Percentiles rank a stretch among this genome's conserved stretches.
Evolutionary conservation across 2,888 invertebrate genomes (phyloP).

Genomic region (Meganola albula): DNA sequence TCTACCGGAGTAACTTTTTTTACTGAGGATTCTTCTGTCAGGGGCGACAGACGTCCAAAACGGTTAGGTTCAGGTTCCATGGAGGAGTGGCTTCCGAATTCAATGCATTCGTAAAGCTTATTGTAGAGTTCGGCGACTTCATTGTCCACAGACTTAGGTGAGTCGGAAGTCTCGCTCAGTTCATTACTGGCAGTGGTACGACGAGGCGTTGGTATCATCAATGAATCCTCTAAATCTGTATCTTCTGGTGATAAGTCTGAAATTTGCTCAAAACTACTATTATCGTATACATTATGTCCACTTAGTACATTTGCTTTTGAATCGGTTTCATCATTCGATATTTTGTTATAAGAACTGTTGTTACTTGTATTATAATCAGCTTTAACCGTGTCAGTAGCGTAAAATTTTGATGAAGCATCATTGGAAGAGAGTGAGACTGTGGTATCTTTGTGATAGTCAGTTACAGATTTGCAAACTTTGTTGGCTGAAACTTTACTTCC

Average conservation of each 20-base stretch:
- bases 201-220: constrained; percentile 35
- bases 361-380: constrained; percentile 33
- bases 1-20: constrained; percentile 44
- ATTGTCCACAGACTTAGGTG: constrained; percentile 46
- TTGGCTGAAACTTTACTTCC: too few relatives aligned
- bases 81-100: constrained; percentile 27
- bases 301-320: constrained; percentile 30
- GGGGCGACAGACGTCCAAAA: constrained; percentile 47
- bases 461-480: too few relatives aligned
- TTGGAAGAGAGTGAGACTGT: constrained; percentile 34
- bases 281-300: constrained; percentile 33
- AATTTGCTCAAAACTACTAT: constrained; percentile 35
- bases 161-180: constrained; percentile 37
- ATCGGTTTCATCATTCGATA: constrained; percentile 34
- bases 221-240: constrained; percentile 51
- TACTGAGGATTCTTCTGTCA: constrained; percentile 57
- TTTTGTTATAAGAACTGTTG: constrained; percentile 26
- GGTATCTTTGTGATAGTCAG: too few relatives aligned
- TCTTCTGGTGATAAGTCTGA: constrained; percentile 34
- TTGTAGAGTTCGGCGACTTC: constrained; percentile 55
- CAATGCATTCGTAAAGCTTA: constrained; percentile 43
- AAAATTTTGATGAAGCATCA: constrained; percentile 46
- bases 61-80: constrained; percentile 32
- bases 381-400: too few relatives aligned
- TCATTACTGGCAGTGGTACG: constrained; percentile 18